phyloP scores from a whole-genome alignment of 2,113 vertebrate species.

The Laticauda laticaudata region DNA sequence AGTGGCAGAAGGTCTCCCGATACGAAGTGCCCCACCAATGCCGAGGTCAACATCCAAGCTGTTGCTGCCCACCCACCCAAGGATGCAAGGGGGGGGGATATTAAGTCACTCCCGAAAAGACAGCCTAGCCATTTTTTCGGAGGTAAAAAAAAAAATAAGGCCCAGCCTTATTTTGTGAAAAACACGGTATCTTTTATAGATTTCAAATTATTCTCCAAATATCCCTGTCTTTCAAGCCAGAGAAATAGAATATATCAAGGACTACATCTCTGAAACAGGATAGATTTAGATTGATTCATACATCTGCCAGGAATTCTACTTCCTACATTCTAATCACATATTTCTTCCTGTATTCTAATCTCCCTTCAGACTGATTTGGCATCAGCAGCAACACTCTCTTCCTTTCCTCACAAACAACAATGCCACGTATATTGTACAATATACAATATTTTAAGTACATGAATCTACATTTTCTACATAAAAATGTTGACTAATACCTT shows the following conservation, averaged over 20 bases:
- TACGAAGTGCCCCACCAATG: too few species aligned
- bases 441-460: background rate
- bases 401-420: background rate
- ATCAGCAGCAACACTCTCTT: background rate
- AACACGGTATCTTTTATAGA: background rate
- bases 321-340: background rate
- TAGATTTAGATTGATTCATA: background rate
- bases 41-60: too few species aligned
- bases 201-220: background rate
- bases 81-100: too few species aligned
- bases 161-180: too few species aligned
- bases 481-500: slow-evolving; percentile 78
- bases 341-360: background rate
- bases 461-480: background rate
- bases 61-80: too few species aligned
- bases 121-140: too few species aligned
- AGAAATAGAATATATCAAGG: background rate
- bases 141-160: too few species aligned
- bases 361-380: background rate
- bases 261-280: background rate
- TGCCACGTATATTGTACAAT: background rate
- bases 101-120: too few species aligned
- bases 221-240: background rate
- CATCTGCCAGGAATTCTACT: background rate
- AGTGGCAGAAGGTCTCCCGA: too few species aligned